Evolutionary conservation across 1,140 invertebrate species (phyloP).

Genomic region (Cydia pomonella): DNA sequence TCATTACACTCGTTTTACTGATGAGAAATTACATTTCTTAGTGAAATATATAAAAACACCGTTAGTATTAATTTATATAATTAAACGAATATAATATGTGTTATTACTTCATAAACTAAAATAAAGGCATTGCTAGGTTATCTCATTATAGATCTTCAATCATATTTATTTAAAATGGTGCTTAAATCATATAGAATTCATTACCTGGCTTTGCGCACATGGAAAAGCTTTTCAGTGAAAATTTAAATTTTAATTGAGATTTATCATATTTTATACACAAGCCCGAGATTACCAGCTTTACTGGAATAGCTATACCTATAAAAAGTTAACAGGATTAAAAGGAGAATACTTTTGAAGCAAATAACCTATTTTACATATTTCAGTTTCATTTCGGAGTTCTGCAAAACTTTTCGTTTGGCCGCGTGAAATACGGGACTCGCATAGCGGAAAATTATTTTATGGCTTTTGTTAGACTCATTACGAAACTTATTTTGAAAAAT

Average conservation of each 20-base stretch:
- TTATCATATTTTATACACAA: constrained; percentile 17
- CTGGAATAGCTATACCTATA: background rate
- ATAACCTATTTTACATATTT: constrained; percentile 23
- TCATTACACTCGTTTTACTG: no score
- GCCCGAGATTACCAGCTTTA: constrained; percentile 12
- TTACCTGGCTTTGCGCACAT: background rate
- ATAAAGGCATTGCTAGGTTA: background rate
- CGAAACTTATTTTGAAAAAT: constrained; percentile 17
- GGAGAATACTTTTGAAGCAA: constrained; percentile 21
- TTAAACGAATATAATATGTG: no score
- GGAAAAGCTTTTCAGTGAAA: constrained; percentile 6
- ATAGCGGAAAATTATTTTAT: constrained; percentile 27
- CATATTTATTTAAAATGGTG: background rate
- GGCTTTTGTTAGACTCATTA: constrained; percentile 27
- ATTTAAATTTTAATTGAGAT: constrained; percentile 19
- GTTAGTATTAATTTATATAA: no score
- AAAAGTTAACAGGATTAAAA: constrained; percentile 14
- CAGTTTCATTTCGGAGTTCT: constrained; percentile 10
- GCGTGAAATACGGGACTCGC: constrained; percentile 17
- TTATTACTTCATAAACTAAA: no score
- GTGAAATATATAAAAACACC: no score
- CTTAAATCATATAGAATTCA: constrained; percentile 6
- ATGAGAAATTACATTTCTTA: no score
- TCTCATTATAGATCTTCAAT: background rate
- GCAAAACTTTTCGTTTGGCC: constrained; percentile 17